These are phyloP conservation scores for Palythoa heliodiscus DNA, from an alignment of 92 coral and sea anemone species.

Conservation along the genomic window DNA sequence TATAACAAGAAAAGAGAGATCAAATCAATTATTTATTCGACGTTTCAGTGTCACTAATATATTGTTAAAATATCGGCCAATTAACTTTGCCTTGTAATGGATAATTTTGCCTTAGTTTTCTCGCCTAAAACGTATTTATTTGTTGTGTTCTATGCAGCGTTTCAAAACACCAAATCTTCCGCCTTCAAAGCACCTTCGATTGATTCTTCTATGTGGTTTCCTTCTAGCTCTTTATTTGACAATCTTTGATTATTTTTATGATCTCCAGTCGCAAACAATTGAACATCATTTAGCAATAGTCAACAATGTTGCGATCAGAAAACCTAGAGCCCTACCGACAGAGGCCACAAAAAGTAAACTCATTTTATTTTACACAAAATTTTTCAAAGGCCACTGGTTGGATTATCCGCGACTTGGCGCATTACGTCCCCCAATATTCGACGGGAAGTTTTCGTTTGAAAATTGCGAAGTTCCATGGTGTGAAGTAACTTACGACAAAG, in stretches of 20 bases:
- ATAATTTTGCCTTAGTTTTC: neutral
- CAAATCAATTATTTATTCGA: slow-evolving; percentile 11
- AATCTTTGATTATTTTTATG: slow-evolving; percentile 32
- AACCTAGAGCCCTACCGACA: slow-evolving; percentile 17
- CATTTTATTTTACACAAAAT: slow-evolving; percentile 66
- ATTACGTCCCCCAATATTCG: slow-evolving; percentile 43
- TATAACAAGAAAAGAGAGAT: neutral
- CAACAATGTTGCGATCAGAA: slow-evolving; percentile 32
- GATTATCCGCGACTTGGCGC: slow-evolving; percentile 57
- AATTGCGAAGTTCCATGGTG: slow-evolving; percentile 65
- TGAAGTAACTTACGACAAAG: slow-evolving; percentile 60
- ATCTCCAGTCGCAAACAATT: slow-evolving; percentile 37
- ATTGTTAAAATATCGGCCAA: neutral
- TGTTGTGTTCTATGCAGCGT: slow-evolving; percentile 18
- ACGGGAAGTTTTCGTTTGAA: slow-evolving; percentile 67
- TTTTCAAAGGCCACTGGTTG: slow-evolving; percentile 65
- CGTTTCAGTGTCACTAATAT: neutral
- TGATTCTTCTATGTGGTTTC: neutral
- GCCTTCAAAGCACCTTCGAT: slow-evolving; percentile 4
- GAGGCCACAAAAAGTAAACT: slow-evolving; percentile 44
- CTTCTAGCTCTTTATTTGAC: slow-evolving; percentile 18
- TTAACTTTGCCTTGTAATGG: neutral
- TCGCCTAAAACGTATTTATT: neutral
- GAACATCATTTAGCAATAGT: slow-evolving; percentile 31
- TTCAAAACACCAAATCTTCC: neutral